Base-by-base conservation (phyloP, 2,888 invertebrate species). In the Folsomia manolachei region DNA sequence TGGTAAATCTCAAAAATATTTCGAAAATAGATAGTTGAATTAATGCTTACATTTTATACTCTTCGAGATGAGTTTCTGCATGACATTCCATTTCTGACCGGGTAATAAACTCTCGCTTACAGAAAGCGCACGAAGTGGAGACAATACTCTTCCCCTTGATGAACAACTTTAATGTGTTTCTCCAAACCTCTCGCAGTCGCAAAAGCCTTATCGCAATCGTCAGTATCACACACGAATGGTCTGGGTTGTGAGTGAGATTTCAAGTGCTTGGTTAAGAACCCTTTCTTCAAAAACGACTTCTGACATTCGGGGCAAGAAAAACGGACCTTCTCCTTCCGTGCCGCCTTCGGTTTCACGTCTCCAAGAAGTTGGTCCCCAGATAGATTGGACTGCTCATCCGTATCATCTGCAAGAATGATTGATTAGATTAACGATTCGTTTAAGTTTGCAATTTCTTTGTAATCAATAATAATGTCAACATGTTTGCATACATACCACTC, bases 11-110 rank as follows among this genome's bases (percentile, higher is more conserved):
- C n/a, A n/a, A n/a, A n/a, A n/a, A n/a, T n/a, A n/a, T n/a, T n/a
- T n/a, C n/a, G n/a, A n/a, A n/a, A n/a, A n/a, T n/a, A n/a, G n/a
- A n/a, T n/a, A n/a, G n/a, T n/a, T n/a, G n/a, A n/a, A n/a, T n/a
- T n/a, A n/a, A n/a, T n/a, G n/a, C 67, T 18, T 67, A 67, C 21
- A 67, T 67, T 52, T 67, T 67, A 24, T 67, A 60, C 26, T 67
- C 67, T 18, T 53, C 27, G 7, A 67, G 18, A 67, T 67, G 67
- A 67, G 24, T 56, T 26, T 67, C 67, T 2, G 67, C 67, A 67
- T 67, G 67, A 60, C 18, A 9, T n/a, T 67, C 67, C 60, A 67
- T 56, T 21, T 67, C 67, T 18, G 67, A 23, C 24, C 60, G 56
- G n/a, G 67, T 67, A 25, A 67, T 67, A 24, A 67, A 67, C 1